A percentile compares a stretch with the other conserved stretches of the same genome.
Conservation (phyloP, 2,113 vertebrate species). For the Microtus montanus region DNA sequence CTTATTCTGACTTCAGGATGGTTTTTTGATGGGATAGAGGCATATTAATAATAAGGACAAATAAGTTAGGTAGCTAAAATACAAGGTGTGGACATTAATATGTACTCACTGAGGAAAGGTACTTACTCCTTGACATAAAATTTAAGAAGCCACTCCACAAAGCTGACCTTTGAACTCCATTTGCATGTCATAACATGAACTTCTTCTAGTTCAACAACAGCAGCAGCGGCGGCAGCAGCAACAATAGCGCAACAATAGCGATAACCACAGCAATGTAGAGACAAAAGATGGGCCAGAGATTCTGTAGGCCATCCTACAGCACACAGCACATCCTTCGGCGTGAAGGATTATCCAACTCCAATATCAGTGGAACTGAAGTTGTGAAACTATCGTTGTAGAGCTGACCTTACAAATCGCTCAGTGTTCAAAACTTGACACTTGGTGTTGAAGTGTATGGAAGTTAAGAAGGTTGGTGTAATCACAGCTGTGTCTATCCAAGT, state of each 20-base stretch:
- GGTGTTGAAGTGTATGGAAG: neutral
- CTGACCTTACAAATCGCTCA: neutral
- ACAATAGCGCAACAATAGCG: neutral
- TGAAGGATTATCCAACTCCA: neutral
- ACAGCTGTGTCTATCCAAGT: neutral
- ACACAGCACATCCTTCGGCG: neutral
- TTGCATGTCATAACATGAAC: neutral
- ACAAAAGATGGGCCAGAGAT: neutral
- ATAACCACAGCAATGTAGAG: neutral
- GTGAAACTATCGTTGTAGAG: neutral
- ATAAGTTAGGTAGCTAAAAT: no score
- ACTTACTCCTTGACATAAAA: neutral
- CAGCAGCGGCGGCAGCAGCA: rapidly evolving
- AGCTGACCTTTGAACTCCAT: neutral
- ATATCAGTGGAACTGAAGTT: neutral
- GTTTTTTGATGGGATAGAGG: no score
- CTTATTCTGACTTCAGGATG: no score
- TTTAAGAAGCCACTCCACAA: neutral
- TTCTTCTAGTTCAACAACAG: neutral
- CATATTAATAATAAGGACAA: no score
- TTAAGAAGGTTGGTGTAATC: neutral
- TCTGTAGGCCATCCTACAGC: neutral
- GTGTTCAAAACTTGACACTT: neutral
- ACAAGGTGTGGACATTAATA: neutral
- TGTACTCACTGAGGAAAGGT: no score